Percentiles rank a stretch among this genome's conserved stretches.
phyloP scores from a whole-genome alignment of 2,888 invertebrate genomes.

The Acheta domesticus region DNA sequence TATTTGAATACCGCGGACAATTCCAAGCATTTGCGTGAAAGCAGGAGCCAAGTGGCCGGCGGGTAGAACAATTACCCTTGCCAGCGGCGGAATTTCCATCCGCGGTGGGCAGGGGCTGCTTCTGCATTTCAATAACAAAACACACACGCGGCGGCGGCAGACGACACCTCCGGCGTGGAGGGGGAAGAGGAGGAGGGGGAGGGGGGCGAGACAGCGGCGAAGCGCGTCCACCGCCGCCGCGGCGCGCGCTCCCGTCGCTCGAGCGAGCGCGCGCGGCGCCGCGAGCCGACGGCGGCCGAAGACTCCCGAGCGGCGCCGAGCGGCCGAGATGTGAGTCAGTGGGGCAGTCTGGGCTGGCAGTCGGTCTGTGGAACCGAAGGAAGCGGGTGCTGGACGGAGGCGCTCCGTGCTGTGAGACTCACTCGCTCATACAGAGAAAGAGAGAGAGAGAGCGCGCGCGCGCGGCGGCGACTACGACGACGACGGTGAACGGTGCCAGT shows the following conservation, averaged over 20 bases:
- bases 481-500: too few species aligned
- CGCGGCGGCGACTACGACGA: too few species aligned
- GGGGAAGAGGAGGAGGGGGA: neutral
- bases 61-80: too few species aligned
- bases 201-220: neutral
- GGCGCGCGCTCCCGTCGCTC: constrained; percentile 2
- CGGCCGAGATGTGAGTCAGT: constrained; percentile 42
- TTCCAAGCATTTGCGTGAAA: too few species aligned
- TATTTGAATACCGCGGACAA: too few species aligned
- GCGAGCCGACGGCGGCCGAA: constrained; percentile 39
- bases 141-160: neutral
- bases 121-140: neutral
- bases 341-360: constrained; percentile 40
- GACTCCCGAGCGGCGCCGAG: constrained; percentile 27
- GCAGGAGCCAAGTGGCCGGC: too few species aligned
- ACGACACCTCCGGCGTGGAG: neutral
- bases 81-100: too few species aligned
- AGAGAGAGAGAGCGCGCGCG: too few species aligned
- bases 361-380: constrained; percentile 37
- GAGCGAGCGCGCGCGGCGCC: constrained; percentile 21
- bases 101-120: neutral
- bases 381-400: constrained; percentile 50
- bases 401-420: neutral
- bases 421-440: too few species aligned
- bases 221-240: neutral